These are phyloP conservation scores for Pteria penguin DNA, from an alignment of 2,888 invertebrate species.

Conservation along the genomic window DNA sequence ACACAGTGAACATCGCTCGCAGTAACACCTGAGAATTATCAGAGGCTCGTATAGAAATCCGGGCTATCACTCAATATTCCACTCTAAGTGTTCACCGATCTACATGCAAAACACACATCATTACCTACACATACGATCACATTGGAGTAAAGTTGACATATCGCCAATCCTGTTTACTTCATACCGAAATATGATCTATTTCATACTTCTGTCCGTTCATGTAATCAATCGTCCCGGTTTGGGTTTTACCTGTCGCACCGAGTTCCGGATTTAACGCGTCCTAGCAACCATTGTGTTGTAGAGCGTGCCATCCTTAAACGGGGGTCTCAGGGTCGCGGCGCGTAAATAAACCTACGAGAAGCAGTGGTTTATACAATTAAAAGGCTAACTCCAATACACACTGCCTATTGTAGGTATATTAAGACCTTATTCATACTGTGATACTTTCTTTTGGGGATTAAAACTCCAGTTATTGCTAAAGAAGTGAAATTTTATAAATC, in stretches of 20 bases:
- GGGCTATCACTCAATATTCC: too few relatives aligned
- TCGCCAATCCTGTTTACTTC: neutral
- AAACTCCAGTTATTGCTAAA: too few relatives aligned
- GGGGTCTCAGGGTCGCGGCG: neutral
- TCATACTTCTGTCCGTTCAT: neutral
- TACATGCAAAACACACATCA: too few relatives aligned
- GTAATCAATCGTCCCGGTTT: neutral
- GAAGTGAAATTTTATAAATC: too few relatives aligned
- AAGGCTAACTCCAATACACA: neutral
- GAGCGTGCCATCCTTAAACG: neutral
- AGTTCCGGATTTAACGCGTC: slow-evolving; percentile 26
- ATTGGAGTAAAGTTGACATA: neutral
- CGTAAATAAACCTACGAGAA: neutral
- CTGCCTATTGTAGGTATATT: too few relatives aligned
- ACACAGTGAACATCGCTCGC: neutral
- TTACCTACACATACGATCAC: too few relatives aligned
- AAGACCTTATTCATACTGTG: too few relatives aligned
- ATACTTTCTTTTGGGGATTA: too few relatives aligned
- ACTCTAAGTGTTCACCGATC: too few relatives aligned
- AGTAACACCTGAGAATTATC: neutral
- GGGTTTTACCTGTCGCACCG: slow-evolving; percentile 3
- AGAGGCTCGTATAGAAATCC: too few relatives aligned
- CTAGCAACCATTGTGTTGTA: slow-evolving; percentile 32
- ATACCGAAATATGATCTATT: neutral
- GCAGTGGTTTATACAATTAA: neutral